Conservation (phyloP, 2,888 invertebrate species). For the Bibio marci region DNA sequence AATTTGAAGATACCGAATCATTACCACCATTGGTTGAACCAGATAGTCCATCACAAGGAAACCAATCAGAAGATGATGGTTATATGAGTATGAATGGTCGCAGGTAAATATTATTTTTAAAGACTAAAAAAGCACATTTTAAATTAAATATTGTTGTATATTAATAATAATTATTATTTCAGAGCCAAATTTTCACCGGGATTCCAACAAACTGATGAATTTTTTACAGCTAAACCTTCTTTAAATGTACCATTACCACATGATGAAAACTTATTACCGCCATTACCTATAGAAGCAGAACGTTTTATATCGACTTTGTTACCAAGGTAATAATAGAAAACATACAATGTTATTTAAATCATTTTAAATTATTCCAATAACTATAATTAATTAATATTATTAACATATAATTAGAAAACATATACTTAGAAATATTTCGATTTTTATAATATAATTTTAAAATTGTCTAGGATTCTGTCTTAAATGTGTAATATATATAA, state of each 20-base stretch:
- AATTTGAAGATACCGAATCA: constrained; percentile 58
- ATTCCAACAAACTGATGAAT: constrained; percentile 43
- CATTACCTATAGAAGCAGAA: constrained; percentile 61
- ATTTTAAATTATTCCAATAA: too few species aligned
- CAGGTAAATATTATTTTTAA: constrained; percentile 30
- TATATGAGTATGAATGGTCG: constrained; percentile 86
- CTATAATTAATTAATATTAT: too few species aligned
- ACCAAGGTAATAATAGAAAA: constrained; percentile 61
- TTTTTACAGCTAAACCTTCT: constrained; percentile 4
- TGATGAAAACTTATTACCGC: constrained; percentile 28
- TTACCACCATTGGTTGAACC: constrained; percentile 22
- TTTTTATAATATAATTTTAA: too few species aligned
- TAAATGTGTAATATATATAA: too few species aligned
- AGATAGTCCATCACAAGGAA: constrained; percentile 65
- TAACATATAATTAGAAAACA: too few species aligned
- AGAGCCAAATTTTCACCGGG: constrained; percentile 55
- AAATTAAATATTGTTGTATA: too few species aligned
- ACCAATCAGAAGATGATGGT: constrained; percentile 80
- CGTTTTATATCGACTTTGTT: constrained; percentile 56
- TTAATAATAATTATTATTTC: too few species aligned
- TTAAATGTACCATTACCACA: constrained; percentile 12
- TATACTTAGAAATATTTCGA: too few species aligned
- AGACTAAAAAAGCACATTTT: too few species aligned
- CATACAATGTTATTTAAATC: too few species aligned
- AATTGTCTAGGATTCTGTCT: too few species aligned